Base-by-base conservation (phyloP, 2,113 vertebrate species). In the Ia io region DNA sequence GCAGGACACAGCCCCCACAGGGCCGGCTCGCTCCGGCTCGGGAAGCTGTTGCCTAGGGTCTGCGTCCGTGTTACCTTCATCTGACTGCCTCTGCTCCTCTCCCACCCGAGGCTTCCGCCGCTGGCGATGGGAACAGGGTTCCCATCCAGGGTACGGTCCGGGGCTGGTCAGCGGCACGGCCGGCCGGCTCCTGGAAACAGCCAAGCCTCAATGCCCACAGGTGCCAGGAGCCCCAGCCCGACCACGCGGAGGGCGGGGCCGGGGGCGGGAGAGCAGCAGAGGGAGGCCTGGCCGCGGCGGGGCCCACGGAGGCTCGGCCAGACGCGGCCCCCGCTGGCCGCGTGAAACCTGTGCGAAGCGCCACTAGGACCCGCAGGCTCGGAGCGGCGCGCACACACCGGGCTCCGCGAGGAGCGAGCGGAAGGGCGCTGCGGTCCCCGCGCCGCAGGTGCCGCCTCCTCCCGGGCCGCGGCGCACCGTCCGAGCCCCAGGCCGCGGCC, bases 161-260 rank as follows among this genome's bases (percentile, higher is more conserved):
- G 7, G 88, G 86, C 78, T 88, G 92, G 70, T 49, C 88, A 78
- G 92, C 88, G 40, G 88, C 92, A 71, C 88, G n/a, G 89, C 79
- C 79, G 53, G 84, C 78, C 77, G 76, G 89, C 84, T 56, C 82
- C 84, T 67, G 73, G 51, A 67, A 73, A 61, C 70, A 88, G 85
- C 92, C 76, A 65, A 74, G 95, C 71, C 85, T 80, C 88, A 30
- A 40, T 49, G 87, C 84, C 80, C 79, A 90, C 85, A 32, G 86
- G 92, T 76, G 92, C 90, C 51, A 11, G 51, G 35, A 37, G 73
- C 90, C 87, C 77, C 73, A 5, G 95, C 84, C 49, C 89, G 20
- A 51, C n/a, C 90, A 22, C 73, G 74, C 28, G 84, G 63, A 84
- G 84, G 76, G 91, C 56, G 91, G 80, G 91, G 42, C 88, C 92